Conservation (phyloP, 2,113 vertebrate species). For the Odobenus rosmarus region DNA sequence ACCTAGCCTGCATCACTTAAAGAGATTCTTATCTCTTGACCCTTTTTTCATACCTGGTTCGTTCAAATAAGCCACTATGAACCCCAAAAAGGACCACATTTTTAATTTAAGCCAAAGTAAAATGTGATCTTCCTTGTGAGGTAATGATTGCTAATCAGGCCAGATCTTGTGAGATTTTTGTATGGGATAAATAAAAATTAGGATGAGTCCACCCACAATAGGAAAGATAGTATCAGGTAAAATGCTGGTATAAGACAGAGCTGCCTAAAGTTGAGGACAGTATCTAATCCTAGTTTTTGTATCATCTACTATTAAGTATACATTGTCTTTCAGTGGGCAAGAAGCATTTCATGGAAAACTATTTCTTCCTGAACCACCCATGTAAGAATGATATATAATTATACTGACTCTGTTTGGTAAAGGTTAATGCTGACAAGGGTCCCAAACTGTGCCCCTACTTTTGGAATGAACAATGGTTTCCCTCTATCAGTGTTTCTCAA, state of each 20-base stretch:
- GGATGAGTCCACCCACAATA: background rate
- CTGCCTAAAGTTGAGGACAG: background rate
- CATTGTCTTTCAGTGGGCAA: background rate
- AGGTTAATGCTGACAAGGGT: background rate
- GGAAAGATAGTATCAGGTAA: background rate
- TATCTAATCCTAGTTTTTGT: background rate
- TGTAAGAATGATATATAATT: background rate
- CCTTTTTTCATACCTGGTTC: constrained; percentile 28
- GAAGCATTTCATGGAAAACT: constrained; percentile 7
- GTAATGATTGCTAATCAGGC: constrained; percentile 24
- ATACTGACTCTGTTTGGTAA: background rate
- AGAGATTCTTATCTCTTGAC: constrained; percentile 43
- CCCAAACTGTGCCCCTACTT: background rate
- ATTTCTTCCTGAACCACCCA: background rate
- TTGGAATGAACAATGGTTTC: background rate
- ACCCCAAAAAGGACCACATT: background rate
- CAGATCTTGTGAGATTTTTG: background rate
- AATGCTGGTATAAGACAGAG: background rate
- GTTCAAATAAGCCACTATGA: constrained; percentile 49
- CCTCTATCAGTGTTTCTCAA: background rate
- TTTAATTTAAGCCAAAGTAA: constrained; percentile 38
- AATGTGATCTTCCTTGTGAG: constrained; percentile 46
- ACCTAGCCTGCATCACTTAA: constrained; percentile 27
- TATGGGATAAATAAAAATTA: background rate
- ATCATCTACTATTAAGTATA: background rate